phyloP scores from a whole-genome alignment of 2,888 invertebrate species.

The Caenorhabditis sp. region DNA sequence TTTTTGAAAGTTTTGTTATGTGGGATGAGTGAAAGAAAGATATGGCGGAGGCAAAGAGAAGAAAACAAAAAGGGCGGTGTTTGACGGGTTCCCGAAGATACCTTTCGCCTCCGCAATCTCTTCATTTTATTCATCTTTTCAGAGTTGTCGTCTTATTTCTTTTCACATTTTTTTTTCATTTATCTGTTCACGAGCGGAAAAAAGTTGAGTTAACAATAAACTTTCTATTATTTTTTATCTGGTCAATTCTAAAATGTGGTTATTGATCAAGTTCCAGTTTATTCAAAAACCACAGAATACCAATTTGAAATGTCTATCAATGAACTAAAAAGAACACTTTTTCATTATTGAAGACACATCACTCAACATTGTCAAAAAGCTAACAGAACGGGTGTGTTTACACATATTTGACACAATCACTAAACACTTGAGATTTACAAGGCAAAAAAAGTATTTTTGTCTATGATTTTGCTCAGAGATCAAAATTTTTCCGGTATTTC shows the following conservation, averaged over 20 bases:
- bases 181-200: too few species aligned
- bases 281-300: too few species aligned
- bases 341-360: too few species aligned
- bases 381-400: neutral
- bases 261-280: too few species aligned
- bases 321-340: too few species aligned
- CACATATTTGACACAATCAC: neutral
- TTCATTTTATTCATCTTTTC: neutral
- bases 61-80: neutral
- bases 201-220: too few species aligned
- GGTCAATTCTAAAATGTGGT: too few species aligned
- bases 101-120: conserved; percentile 35
- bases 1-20: conserved; percentile 27
- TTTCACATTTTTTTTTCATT: conserved; percentile 18
- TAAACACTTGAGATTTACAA: neutral
- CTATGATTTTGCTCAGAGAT: neutral
- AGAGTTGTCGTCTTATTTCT: conserved; percentile 11
- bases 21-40: conserved; percentile 6
- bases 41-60: neutral
- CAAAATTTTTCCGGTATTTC: neutral
- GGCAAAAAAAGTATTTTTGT: neutral
- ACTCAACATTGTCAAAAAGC: neutral
- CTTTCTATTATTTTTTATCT: too few species aligned
- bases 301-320: too few species aligned
- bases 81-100: conserved; percentile 7